phyloP scores from a whole-genome alignment of 1,140 invertebrate genomes.

The Ips nitidus region DNA sequence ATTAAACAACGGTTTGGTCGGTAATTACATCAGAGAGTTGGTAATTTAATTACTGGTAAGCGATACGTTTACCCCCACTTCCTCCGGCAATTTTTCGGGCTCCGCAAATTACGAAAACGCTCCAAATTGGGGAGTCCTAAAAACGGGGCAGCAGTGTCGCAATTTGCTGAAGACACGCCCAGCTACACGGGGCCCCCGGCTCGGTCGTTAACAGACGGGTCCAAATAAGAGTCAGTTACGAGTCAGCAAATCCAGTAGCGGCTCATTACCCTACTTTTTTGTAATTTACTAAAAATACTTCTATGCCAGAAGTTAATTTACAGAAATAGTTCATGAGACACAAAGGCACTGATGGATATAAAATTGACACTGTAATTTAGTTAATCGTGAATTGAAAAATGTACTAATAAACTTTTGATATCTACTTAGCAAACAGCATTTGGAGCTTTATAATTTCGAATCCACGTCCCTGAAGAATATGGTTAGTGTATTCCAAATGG shows the following conservation, averaged over 20 bases:
- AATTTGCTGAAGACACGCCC: conserved; percentile 33
- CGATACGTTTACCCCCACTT: conserved; percentile 7
- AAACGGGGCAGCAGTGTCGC: conserved; percentile 33
- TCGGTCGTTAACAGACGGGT: conserved; percentile 31
- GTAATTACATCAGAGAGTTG: conserved; percentile 19
- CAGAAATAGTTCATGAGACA: too few species aligned
- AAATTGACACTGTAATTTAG: neutral
- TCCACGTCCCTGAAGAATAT: conserved; percentile 19
- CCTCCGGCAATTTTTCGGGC: conserved; percentile 15
- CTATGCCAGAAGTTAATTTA: too few species aligned
- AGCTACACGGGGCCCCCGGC: conserved; percentile 25
- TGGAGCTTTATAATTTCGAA: neutral
- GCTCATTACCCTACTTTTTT: neutral
- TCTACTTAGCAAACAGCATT: neutral
- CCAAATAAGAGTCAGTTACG: conserved; percentile 14
- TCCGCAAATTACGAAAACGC: conserved; percentile 25
- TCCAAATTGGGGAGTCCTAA: conserved; percentile 34
- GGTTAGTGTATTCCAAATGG: neutral
- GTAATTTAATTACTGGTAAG: conserved; percentile 29
- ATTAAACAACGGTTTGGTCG: conserved; percentile 12
- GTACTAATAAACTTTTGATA: neutral
- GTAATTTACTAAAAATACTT: too few species aligned
- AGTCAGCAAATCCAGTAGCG: conserved; percentile 29
- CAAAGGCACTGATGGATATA: neutral
- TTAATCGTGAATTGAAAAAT: neutral